Evolutionary conservation across 2,797 vertebrate species (phyloP), one percentile per base, ranked within the genome.

Genomic region (Morus bassanus): DNA sequence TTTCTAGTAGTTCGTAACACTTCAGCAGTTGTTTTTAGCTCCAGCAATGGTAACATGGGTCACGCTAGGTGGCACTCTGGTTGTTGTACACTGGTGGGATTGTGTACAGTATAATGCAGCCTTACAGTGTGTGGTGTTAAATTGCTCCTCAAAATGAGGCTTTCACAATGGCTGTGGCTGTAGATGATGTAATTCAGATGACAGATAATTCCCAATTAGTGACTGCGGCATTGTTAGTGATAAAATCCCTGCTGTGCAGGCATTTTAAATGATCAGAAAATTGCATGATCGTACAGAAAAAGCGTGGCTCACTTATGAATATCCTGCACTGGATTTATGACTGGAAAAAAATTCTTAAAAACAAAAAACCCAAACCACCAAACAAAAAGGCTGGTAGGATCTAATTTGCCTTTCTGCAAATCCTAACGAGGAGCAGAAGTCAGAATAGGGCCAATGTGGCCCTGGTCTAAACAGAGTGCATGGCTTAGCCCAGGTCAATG

Each of bases 31-130:
- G 90, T 73, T 81, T 57, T 64, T n/a, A 61, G 50, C 37, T 43
- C 31, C 16, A 11, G 50, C 0, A 0, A 30, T 41, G 50, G 68
- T 81, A 69, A 18, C 2, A 0, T 0, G 19, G 76, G 73, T 90
- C 91, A 86, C 97, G 72, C 97, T 97, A 98, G 98, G 83, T 97
- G 98, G 98, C 98, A 97, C 96, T 97, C 94, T 94, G 78, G 88
- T 88, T 93, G 80, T 89, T 88, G 60, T 46, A 84, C 82, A 78
- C 81, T 82, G 46, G 30, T 3, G 50, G 88, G 83, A 76, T 92
- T 96, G 64, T 88, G 65, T 85, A 53, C 85, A 82, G 89, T 75
- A 89, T 87, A 75, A 88, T 73, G 51, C 13, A 74, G 73, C 72
- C 88, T 95, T 95, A 85, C 68, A 78, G 35, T 56, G 53, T 45